Evolutionary conservation across 1,140 invertebrate genomes (phyloP), one percentile per base, ranked within the genome.

Genomic region (Dinoponera quadriceps): DNA sequence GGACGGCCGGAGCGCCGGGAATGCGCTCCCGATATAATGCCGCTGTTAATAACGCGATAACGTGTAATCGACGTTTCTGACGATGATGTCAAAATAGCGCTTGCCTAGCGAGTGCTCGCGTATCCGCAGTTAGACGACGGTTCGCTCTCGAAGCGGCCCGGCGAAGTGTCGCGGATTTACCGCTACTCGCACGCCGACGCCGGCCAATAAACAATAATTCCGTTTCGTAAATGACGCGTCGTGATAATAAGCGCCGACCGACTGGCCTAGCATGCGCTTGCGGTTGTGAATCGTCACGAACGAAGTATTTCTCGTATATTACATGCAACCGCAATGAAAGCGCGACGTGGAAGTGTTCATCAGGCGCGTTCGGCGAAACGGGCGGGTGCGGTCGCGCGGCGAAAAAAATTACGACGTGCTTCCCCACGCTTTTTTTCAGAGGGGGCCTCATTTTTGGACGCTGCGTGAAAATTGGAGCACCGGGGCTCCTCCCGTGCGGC

Each of bases 201-300:
- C 38, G 14, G 63, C 63, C 65, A 78, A 80, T 80, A 69, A 80
- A 80, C 75, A 80, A 80, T 80, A 80, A 80, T 80, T 69, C 65
- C 65, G 75, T 80, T 71, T 80, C 65, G 51, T 55, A 69, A 80
- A 80, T 80, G 65, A 80, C 65, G 25, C 57, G 66, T 49, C 63
- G 65, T 44, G 75, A 80, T 80, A 80, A 80, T 80, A 80, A 80
- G 75, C 51, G 63, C 63, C 75, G 25, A 59, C 33, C 65, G 38
- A 65, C 54, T 57, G 63, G 57, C 63, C 63, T 18, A 69, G 69
- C 51, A 48, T 48, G 22, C 63, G 59, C 59, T 69, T 25, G 51
- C 51, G 33, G 65, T 80, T 69, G 51, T 69, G n/a, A 80, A 80
- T 71, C 65, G 25, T 78, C 63, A 59, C 49, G 22, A 27, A 54